phyloP scores from a whole-genome alignment of 2,888 invertebrate genomes.

The Stenolophus ochropezus region DNA sequence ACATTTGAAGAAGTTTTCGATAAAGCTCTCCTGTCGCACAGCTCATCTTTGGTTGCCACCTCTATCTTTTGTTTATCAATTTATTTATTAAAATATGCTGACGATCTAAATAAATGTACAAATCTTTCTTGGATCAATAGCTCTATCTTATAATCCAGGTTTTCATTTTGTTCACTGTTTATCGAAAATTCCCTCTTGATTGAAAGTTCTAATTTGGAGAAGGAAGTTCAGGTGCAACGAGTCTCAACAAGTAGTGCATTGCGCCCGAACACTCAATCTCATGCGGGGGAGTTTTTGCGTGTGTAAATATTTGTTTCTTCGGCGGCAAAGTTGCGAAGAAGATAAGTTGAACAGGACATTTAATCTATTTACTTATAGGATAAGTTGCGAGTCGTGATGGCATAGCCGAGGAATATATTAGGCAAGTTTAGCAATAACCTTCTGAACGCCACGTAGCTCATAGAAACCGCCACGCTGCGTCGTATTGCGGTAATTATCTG shows the following conservation, averaged over 20 bases:
- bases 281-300: background rate
- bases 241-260: background rate
- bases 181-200: background rate
- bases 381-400: conserved; percentile 24
- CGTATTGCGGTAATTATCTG: conserved; percentile 37
- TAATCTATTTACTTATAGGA: conserved; percentile 23
- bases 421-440: conserved; percentile 32
- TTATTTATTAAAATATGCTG: too few species aligned
- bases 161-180: too few species aligned
- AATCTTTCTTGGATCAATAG: too few species aligned
- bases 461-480: background rate
- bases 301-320: conserved; percentile 30
- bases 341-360: conserved; percentile 17
- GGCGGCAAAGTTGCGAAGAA: conserved; percentile 3
- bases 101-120: too few species aligned
- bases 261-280: background rate
- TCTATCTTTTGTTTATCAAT: too few species aligned
- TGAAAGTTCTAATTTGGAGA: background rate
- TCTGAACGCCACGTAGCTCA: conserved; percentile 14
- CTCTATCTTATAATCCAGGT: too few species aligned
- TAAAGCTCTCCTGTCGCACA: too few species aligned
- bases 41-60: too few species aligned
- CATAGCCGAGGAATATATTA: conserved; percentile 19
- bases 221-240: background rate
- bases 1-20: too few species aligned